Base-by-base conservation (phyloP, 2,888 invertebrate genomes). In the Hirtodrosophila duncani region DNA sequence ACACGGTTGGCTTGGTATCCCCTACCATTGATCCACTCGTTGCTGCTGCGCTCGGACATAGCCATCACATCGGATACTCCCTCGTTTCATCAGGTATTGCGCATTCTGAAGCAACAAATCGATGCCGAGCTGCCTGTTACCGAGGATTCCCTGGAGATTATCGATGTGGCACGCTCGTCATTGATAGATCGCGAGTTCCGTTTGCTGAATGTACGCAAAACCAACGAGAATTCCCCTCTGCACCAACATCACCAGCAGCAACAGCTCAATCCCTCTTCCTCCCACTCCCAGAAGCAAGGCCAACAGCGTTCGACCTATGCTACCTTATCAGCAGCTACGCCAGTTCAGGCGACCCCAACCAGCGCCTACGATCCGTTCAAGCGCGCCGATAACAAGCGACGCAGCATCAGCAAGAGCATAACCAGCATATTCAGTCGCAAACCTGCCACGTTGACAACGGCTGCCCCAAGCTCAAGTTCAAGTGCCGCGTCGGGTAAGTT, bases 11-110 rank as follows among this genome's bases (percentile, higher is more conserved):
- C 96, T 3, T 91, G 94, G 51, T 94, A 96, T 86, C 96, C 98
- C 0, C 93, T 97, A 68, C 96, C 97, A 3, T 88, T 98, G 43
- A 88, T 98, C 39, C 91, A 95, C 62, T 94, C 97, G 2, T 92
- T 97, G 84, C 89, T 99, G 31, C 89, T 99, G 58, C 95, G 96
- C 80, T 93, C 95, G 55, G 92, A 92, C 85, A 91, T 92, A 70
- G 92, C 94, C 67, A 91, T 96, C 82, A 96, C 96, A 84, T 96
- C 97, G 1, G 94, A 94, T 82, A 94, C 97, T 83, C 94, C 95
- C 83, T 96, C 96, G 2, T 89, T 98, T 61, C 93, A 94, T 86
- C 97, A 97, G 91, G 97, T 94, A 59, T 88, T 95, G 68, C 91
- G 92, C 51, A 91, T 92, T 33, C 88, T 97, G 33, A 95, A 95